Evolutionary conservation across 2,113 vertebrate genomes (phyloP), one percentile per base, ranked within the genome.

Genomic region (Colius striatus): DNA sequence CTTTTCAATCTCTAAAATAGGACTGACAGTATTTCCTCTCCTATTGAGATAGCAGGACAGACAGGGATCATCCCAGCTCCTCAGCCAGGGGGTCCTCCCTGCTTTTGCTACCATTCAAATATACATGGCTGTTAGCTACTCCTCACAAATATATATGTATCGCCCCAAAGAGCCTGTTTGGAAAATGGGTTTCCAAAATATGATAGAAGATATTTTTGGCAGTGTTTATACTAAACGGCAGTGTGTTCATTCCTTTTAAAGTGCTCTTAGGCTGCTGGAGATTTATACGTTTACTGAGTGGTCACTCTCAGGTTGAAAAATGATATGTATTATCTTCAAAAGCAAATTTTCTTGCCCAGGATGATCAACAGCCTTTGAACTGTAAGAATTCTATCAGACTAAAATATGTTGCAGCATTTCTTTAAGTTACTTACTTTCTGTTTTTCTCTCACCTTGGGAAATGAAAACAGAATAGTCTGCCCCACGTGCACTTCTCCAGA

Each of bases 281-380:
- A 96, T 96, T 97, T 96, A 95, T 96, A 79, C 9, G 14, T 94
- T 94, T 74, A 54, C 91, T 43, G 93, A 94, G 89, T 94, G 95
- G 95, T 96, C 94, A 94, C 94, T 95, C 95, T 96, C 93, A 96
- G 87, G 87, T 90, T 97, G 95, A 97, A 96, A 97, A 95, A 97
- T 97, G 84, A n/a, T 80, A 63, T 73, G 93, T 94, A 91, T 96
- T 95, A 96, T 97, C 94, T 96, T 82, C 95, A 95, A 96, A 97
- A 97, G 94, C 92, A 97, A 95, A 96, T 97, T 95, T 95, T 87
- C 95, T 95, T 92, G 87, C 95, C 91, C 9, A 4, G 55, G 79
- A 91, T 95, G 95, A 97, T 96, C 94, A 95, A 97, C 92, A 95
- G 94, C 96, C 94, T 91, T 95, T 92, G 93, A 97, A 97, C 87